Evolutionary conservation across 1,140 invertebrate species (phyloP), one percentile per base, ranked within the genome.

Genomic region (Cydia splendana): DNA sequence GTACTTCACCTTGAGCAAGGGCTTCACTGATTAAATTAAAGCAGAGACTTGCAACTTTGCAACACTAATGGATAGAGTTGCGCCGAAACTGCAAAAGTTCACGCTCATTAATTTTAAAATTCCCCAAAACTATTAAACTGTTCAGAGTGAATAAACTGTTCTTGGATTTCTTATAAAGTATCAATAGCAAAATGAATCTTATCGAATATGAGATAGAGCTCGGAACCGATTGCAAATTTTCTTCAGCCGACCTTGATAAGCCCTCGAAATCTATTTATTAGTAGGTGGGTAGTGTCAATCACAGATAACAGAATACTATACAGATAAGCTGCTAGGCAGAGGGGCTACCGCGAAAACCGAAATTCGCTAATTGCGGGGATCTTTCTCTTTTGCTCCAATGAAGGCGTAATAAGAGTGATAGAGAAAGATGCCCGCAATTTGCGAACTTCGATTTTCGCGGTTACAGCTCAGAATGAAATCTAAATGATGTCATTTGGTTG

Each of bases 51-150:
- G 57, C 20, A 62, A 10, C 7, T 62, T 24, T 24, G 18, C 6
- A 24, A 20, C 9, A 18, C 20, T 62, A 62, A 62, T 62, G 57
- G 57, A 9, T 57, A 2, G n/a, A 5, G 15, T 57, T 10, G 67
- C 28, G 67, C 34, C n/a, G n/a, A 71, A 38, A 71, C 34, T 71
- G 67, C 34, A 38, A 38, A 69, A 71, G 15, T 71, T 42, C 18
- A 28, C 34, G 9, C 15, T 71, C 65, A 67, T 67, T 42, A 71
- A 34, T 71, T 71, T 71, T 45, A 38, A 42, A 42, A 71, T 18
- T 13, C 30, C 65, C 30, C 3, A 67, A 62, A 62, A 62, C 28
- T 30, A 42, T n/a, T 71, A 42, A 71, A 71, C 34, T 38, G 34
- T 71, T 71, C n/a, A 10, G 34, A 9, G 6, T 62, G 34, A 71